These are phyloP conservation scores for Psilopsiagon aurifrons DNA, from an alignment of 2,113 vertebrate species.

Conservation along the genomic window DNA sequence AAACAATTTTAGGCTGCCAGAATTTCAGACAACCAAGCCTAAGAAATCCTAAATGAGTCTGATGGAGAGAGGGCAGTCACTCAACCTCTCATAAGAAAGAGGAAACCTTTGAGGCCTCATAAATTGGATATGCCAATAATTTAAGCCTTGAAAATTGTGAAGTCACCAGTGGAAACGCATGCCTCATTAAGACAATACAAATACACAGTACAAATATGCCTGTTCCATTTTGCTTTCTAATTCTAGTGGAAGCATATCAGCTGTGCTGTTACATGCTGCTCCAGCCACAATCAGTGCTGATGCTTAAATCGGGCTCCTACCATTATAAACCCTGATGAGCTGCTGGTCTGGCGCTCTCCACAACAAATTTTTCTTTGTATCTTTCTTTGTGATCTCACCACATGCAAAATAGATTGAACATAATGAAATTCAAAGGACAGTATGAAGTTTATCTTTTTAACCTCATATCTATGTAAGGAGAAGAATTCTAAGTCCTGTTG, in stretches of 20 bases:
- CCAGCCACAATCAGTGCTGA: neutral
- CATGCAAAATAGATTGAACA: constrained; percentile 10
- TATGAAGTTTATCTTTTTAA: neutral
- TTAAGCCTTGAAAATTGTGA: neutral
- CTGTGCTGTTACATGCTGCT: neutral
- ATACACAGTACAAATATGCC: neutral
- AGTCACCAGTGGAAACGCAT: neutral
- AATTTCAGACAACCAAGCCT: neutral
- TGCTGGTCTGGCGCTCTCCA: neutral
- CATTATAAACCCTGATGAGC: neutral
- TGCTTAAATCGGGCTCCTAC: neutral
- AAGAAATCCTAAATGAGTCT: neutral
- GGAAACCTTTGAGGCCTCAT: neutral
- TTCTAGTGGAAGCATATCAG: neutral
- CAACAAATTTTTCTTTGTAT: neutral
- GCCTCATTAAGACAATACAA: neutral
- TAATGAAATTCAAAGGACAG: neutral
- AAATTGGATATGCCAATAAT: neutral
- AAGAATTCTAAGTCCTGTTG: neutral
- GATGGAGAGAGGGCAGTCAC: neutral
- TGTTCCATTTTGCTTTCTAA: neutral
- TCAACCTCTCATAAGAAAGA: neutral
- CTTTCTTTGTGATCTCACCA: neutral
- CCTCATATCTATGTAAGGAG: neutral
- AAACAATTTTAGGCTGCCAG: neutral